Evolutionary conservation across 2,113 vertebrate species (phyloP).

Genomic region (Telmatochromis bifrenatus): DNA sequence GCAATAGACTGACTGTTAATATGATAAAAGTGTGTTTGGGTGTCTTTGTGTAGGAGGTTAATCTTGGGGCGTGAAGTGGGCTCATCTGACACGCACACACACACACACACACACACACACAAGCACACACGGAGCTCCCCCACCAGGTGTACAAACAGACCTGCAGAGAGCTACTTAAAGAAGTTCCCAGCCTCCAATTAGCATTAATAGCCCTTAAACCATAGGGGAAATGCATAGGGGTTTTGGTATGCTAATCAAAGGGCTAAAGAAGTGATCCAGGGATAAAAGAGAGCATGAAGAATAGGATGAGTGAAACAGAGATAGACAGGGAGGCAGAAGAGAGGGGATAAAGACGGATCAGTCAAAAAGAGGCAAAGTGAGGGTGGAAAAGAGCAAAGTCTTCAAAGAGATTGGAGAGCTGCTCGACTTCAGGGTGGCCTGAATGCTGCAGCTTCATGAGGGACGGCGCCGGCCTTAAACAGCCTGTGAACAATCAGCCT

Average conservation of each 20-base stretch:
- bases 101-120: not conserved
- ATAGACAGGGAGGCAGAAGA: conserved; percentile 47
- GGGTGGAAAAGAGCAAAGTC: conserved; percentile 53
- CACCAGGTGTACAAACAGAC: conserved; percentile 68
- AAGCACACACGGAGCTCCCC: conserved; percentile 31
- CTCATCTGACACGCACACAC: not conserved
- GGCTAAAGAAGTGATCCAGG: conserved; percentile 57
- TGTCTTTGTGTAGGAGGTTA: not conserved
- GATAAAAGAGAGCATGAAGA: conserved; percentile 67
- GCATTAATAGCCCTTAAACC: conserved; percentile 71
- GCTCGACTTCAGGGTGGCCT: conserved; percentile 66
- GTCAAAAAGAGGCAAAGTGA: conserved; percentile 41
- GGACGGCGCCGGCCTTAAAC: not conserved
- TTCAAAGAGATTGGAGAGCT: conserved; percentile 57
- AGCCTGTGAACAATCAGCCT: conserved; percentile 24
- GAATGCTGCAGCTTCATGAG: conserved; percentile 40
- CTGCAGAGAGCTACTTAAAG: conserved; percentile 39
- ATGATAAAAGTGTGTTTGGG: not conserved
- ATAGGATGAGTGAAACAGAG: conserved; percentile 61
- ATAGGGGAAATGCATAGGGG: conserved; percentile 59
- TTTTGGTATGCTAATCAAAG: conserved; percentile 71
- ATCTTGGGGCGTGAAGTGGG: conserved; percentile 5
- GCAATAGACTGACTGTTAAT: not conserved
- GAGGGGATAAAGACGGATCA: conserved; percentile 64
- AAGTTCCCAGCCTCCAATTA: conserved; percentile 70